Evolutionary conservation across 2,888 invertebrate genomes (phyloP), one percentile per base, ranked within the genome.

Genomic region (Acleris holmiana): DNA sequence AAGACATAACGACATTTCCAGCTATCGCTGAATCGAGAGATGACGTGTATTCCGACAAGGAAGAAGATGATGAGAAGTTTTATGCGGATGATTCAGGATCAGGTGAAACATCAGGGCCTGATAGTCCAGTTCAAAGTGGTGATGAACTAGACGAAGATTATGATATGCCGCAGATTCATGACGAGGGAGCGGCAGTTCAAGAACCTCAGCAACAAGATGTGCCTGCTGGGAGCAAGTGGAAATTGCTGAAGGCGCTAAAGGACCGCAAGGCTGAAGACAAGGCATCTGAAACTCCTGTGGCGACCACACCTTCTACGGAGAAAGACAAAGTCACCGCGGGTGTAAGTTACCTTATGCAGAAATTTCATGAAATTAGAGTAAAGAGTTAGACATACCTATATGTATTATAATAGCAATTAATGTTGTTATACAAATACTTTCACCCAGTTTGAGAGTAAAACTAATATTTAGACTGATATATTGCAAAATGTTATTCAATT

Each of bases 221-320:
- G 53, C 94, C 94, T 13, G 93, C 95, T 58, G 96, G 97, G 8
- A 97, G 97, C 79, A 97, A 97, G 84, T 98, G 98, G 98, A 98
- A 98, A 83, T 93, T 98, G 50, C 87, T 98, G 2, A 98, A 98
- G 86, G 97, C 98, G 1, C 86, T 98, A 29, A 98, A 98, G 82
- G 98, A 98, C 77, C 94, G 96, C 68, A 98, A 98, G 89, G 97
- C 97, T 3, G 98, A 98, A 84, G 97, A 98, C 76, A 96, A 95
- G 83, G 95, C 95, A 76, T 94, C 94, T 67, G 96, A 95, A 66
- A 95, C 95, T 69, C 94, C 94, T 57, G 93, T 93, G 65, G 94
- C 93, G 61, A 94, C 94, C 67, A 94, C 94, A 56, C 94, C 94
- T 50, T 92, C 93, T 49, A 89, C 93, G 7, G 93, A 93, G 66